Evolutionary conservation across 2,113 vertebrate genomes (phyloP).

Genomic region (Siniperca chuatsi): DNA sequence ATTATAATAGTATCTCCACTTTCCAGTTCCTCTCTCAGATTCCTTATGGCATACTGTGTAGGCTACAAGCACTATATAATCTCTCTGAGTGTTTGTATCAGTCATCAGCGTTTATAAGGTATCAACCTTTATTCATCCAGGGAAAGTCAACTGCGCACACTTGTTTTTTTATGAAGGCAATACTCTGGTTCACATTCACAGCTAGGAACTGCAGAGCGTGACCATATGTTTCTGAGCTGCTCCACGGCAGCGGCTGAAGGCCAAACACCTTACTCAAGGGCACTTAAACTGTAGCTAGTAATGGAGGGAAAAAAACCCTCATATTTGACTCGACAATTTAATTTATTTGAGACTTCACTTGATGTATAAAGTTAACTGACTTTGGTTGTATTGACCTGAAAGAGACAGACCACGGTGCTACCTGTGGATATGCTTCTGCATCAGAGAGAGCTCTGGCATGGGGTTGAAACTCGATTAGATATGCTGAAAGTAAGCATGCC

Average conservation of each 20-base stretch:
- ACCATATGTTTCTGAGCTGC: neutral
- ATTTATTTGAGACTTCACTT: slow-evolving; percentile 1
- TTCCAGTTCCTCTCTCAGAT: slow-evolving; percentile 64
- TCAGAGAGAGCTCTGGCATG: neutral
- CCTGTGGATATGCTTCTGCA: slow-evolving; percentile 10
- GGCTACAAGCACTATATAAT: slow-evolving; percentile 59
- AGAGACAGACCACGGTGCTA: neutral
- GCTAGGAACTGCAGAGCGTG: slow-evolving; percentile 2
- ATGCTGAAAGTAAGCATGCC: neutral
- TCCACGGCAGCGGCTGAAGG: neutral
- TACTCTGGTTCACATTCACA: slow-evolving; percentile 21
- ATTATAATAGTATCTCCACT: slow-evolving; percentile 69
- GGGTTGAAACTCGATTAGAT: neutral
- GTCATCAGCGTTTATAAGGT: slow-evolving; percentile 63
- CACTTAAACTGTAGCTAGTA: neutral
- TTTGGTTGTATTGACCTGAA: neutral
- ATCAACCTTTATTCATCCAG: slow-evolving; percentile 61
- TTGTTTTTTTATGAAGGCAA: slow-evolving; percentile 45
- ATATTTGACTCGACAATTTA: neutral
- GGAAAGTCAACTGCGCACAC: slow-evolving; percentile 49
- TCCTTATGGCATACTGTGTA: slow-evolving; percentile 44
- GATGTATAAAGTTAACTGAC: neutral
- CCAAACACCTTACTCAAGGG: slow-evolving; percentile 6
- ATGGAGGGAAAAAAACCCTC: neutral
- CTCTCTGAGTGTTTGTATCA: slow-evolving; percentile 70